These are phyloP conservation scores for Stigmatopora argus DNA, from an alignment of 2,113 vertebrate species.

Conservation along the genomic window DNA sequence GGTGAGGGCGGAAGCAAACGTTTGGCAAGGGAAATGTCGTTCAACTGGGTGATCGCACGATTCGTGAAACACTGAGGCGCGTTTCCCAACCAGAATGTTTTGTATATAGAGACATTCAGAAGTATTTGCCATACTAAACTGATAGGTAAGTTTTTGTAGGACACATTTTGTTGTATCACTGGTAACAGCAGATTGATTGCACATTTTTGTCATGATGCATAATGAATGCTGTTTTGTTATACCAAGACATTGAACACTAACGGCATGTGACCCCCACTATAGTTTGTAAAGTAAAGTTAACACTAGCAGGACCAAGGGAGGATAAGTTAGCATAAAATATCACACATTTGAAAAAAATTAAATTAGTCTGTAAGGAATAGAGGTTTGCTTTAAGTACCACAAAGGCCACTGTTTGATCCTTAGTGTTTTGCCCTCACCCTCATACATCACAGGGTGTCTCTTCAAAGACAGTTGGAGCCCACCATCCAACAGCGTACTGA, in stretches of 20 bases:
- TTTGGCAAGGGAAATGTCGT: no score
- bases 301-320: no score
- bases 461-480: conserved; percentile 34
- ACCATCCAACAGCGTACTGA: conserved; percentile 30
- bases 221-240: not conserved
- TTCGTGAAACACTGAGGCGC: no score
- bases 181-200: no score
- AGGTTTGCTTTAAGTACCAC: conserved; percentile 11
- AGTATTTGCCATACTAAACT: no score
- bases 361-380: conserved; percentile 4
- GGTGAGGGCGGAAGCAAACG: no score
- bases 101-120: no score
- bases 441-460: conserved; percentile 30
- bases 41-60: no score
- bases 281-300: not conserved
- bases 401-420: conserved; percentile 4
- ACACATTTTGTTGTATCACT: no score
- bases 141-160: no score
- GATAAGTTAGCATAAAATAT: not conserved
- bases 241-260: not conserved
- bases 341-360: not conserved
- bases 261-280: not conserved
- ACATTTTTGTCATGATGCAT: not conserved
- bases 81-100: no score
- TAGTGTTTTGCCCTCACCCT: conserved; percentile 25